These are phyloP conservation scores for Orientallactaga sibirica DNA, from an alignment of 2,797 vertebrate genomes.

Conservation along the genomic window DNA sequence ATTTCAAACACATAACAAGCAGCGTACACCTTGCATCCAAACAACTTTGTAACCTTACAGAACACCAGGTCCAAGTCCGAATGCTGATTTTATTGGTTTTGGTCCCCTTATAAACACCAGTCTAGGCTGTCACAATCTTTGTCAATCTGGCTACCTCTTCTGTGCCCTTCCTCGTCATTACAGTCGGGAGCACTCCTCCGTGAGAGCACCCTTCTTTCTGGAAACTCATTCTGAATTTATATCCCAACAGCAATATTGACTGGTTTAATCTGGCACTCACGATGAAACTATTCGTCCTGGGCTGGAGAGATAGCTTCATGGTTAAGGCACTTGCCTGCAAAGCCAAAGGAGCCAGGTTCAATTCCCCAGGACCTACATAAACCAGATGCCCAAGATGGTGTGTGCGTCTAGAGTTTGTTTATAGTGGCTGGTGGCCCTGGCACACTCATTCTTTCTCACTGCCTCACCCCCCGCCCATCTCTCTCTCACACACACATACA, in stretches of 20 bases:
- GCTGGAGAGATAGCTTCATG: no score
- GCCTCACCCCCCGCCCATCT: no score
- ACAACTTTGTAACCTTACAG: neutral
- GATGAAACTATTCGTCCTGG: neutral
- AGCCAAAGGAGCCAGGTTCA: no score
- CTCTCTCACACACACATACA: no score
- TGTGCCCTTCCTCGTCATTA: neutral
- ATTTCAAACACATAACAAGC: neutral
- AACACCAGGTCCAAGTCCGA: neutral
- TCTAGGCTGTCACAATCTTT: neutral
- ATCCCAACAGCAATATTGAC: neutral
- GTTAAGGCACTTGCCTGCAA: no score
- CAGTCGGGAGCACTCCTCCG: no score
- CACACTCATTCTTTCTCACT: no score
- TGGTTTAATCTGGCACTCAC: neutral
- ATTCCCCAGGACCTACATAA: no score
- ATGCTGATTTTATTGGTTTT: neutral
- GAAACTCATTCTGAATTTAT: neutral
- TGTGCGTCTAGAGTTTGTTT: no score
- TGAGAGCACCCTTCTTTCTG: neutral
- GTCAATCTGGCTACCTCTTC: neutral
- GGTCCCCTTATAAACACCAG: neutral
- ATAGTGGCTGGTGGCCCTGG: no score
- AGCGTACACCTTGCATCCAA: neutral
- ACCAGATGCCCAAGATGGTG: no score